phyloP scores from a whole-genome alignment of 2,113 vertebrate species.

The Cochlearius cochlearius region DNA sequence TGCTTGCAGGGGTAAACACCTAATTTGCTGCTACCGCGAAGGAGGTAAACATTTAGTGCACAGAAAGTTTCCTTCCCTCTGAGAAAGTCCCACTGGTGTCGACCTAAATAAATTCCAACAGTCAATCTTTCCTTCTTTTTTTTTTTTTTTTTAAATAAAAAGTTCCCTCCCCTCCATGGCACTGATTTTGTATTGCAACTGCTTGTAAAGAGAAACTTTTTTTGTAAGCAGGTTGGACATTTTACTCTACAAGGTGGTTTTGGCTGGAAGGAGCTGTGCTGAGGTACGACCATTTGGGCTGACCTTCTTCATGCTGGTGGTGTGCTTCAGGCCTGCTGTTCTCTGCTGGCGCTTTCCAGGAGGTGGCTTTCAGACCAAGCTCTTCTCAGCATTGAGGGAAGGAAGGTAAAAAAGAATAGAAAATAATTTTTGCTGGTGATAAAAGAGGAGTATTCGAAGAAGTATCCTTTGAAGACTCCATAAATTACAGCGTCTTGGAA shows the following conservation, averaged over 20 bases:
- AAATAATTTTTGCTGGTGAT: background rate
- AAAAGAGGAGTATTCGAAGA: background rate
- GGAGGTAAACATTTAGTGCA: constrained; percentile 17
- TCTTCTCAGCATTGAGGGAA: background rate
- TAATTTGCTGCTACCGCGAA: constrained; percentile 39
- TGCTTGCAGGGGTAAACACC: constrained; percentile 41
- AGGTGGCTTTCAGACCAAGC: background rate
- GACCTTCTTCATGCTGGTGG: background rate
- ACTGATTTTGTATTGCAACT: background rate
- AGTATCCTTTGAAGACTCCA: background rate
- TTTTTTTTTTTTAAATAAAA: background rate
- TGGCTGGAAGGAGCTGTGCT: background rate
- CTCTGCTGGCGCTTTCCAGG: background rate
- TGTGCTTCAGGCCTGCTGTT: background rate
- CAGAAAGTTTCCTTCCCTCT: constrained; percentile 5
- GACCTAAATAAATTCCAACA: constrained; percentile 32
- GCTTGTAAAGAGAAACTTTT: background rate
- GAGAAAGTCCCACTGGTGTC: background rate
- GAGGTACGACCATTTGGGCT: background rate
- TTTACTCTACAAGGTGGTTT: background rate
- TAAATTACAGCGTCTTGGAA: background rate
- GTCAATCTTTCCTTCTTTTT: background rate
- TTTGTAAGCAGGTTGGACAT: background rate
- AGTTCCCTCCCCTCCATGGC: background rate
- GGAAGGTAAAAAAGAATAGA: background rate